Conservation (phyloP, 1,140 invertebrate genomes). For the Phymastichus coffea region DNA sequence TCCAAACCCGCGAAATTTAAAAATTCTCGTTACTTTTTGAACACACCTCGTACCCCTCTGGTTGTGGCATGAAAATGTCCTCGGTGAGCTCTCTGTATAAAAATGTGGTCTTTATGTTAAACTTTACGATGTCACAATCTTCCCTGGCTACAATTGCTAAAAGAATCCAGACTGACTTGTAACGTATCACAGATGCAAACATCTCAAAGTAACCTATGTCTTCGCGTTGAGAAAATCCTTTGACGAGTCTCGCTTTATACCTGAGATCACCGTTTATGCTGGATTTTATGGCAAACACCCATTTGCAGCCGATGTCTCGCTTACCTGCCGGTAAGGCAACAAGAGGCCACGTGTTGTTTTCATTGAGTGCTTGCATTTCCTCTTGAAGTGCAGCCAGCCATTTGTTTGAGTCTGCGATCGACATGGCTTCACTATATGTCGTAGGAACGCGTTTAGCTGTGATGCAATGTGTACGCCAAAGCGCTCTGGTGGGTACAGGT, state of each 20-base stretch:
- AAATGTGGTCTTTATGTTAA: constrained; percentile 37
- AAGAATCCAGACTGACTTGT: constrained; percentile 38
- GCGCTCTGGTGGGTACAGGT: no score
- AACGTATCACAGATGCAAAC: constrained; percentile 33
- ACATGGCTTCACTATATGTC: constrained; percentile 9
- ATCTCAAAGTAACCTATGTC: constrained; percentile 40
- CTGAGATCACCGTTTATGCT: background rate
- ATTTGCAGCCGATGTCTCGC: constrained; percentile 4
- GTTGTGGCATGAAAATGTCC: constrained; percentile 38
- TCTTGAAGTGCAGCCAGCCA: constrained; percentile 47
- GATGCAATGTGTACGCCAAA: no score
- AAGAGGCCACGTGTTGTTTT: constrained; percentile 45
- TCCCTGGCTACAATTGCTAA: constrained; percentile 19
- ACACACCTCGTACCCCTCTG: constrained; percentile 37
- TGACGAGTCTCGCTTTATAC: constrained; percentile 26
- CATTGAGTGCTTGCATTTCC: constrained; percentile 38
- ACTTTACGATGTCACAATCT: constrained; percentile 25
- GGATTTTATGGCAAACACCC: background rate
- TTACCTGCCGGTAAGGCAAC: constrained; percentile 19
- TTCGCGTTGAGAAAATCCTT: constrained; percentile 34
- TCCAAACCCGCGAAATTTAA: no score
- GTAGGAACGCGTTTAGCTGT: no score
- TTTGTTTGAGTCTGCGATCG: constrained; percentile 1
- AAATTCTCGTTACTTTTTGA: no score
- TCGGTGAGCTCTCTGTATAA: constrained; percentile 35